Evolutionary conservation across 2,888 invertebrate species (phyloP), one percentile per base, ranked within the genome.

Genomic region (Criorhina ranunculi): DNA sequence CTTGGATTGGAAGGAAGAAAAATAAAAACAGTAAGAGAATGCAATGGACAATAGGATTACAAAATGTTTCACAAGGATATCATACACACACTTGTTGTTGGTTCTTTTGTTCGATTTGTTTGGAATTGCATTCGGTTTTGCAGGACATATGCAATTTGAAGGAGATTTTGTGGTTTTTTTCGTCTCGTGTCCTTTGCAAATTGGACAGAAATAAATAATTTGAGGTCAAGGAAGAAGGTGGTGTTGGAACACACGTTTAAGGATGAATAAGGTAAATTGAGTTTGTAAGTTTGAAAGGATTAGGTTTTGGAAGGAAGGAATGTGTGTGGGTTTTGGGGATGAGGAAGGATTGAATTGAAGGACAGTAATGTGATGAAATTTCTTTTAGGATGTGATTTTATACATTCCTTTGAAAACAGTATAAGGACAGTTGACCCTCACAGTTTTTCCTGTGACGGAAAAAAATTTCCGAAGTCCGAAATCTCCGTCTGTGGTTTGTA

Each of bases 41-140:
- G 85, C 70, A 79, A 53, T 73, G 75, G 66, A 85, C 80, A 85
- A 85, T 80, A 70, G 80, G 85, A 85, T 85, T 85, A 85, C 80
- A 70, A 80, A 80, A 66, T 72, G 64, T 80, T 75, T 70, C 64
- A 37, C 69, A 80, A 80, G 79, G 73, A 83, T 73, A 62, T 77
- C 66, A 49, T 24, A 29, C 19, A 49, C 46, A 24, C 31, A 5
- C 12, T 9, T 12, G 44, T 42, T 40, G 17, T 42, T 40, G 17
- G 24, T 35, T 8, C 12, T 46, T 64, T 51, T 72, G 44, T 78
- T 82, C 81, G 57, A 67, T 76, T 67, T 62, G 0, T 19, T n/a
- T 29, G 44, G 29, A 77, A 82, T 33, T 77, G 77, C 70, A 82
- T 60, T 78, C 51, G 53, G 40, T 33, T 69, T 35, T 19, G 42